Evolutionary conservation across 1,140 invertebrate genomes (phyloP).

Genomic region (Rhopalosiphum padi): DNA sequence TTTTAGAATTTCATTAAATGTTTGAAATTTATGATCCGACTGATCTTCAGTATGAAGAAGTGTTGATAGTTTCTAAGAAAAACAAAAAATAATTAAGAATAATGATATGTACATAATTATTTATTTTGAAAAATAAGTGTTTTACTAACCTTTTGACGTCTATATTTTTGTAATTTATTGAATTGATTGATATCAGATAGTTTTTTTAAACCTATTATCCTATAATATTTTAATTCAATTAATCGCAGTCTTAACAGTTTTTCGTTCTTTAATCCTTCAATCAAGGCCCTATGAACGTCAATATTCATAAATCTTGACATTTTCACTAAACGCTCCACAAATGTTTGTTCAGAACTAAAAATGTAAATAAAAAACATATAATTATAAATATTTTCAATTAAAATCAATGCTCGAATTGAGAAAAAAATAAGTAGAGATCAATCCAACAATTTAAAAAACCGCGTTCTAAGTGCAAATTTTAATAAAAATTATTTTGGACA

Average conservation of each 20-base stretch:
- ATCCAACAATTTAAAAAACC: too few species aligned
- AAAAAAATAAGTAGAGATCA: too few species aligned
- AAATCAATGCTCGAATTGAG: too few species aligned
- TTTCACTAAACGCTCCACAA: conserved; percentile 1
- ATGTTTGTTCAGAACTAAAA: background rate
- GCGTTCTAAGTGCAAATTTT: too few species aligned
- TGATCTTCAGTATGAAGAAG: background rate
- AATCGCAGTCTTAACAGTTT: background rate
- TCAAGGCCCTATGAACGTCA: background rate
- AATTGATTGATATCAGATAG: background rate
- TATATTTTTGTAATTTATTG: background rate
- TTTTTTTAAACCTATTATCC: background rate
- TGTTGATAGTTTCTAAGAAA: background rate
- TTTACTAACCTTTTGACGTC: background rate
- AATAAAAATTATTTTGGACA: too few species aligned
- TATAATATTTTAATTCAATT: conserved; percentile 20
- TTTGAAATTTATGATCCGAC: background rate
- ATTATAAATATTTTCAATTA: background rate
- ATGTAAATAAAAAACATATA: background rate
- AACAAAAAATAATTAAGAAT: background rate
- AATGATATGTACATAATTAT: background rate
- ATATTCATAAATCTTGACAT: conserved; percentile 24
- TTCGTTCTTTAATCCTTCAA: conserved; percentile 12
- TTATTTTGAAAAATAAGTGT: background rate
- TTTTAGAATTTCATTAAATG: background rate